Evolutionary conservation across 2,113 vertebrate species (phyloP).

Genomic region (Gnathonemus echidnorhynchus): DNA sequence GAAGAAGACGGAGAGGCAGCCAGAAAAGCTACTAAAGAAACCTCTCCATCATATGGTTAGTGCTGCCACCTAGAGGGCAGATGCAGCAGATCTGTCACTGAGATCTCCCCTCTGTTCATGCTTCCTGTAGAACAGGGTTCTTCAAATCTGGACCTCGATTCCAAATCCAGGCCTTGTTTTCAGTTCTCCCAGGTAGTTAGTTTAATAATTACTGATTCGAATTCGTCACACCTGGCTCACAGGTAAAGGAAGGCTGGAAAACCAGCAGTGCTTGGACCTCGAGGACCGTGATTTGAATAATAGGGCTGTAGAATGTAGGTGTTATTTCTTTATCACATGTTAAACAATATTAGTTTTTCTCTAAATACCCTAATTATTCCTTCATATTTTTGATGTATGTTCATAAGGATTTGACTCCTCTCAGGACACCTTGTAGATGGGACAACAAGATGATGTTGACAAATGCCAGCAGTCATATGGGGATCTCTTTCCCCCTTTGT

Average conservation of each 20-base stretch:
- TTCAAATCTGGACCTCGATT: too few species aligned
- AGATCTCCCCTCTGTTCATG: neutral
- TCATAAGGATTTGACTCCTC: neutral
- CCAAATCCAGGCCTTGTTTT: too few species aligned
- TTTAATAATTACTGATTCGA: too few species aligned
- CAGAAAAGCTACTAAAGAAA: constrained; percentile 17
- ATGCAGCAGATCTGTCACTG: constrained; percentile 17
- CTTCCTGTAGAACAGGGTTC: neutral
- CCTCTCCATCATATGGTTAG: constrained; percentile 45
- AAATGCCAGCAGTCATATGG: neutral
- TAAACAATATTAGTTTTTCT: neutral
- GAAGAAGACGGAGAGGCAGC: constrained; percentile 28
- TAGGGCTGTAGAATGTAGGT: neutral
- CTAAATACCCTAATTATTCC: neutral
- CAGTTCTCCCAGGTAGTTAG: too few species aligned
- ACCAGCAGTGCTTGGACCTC: too few species aligned
- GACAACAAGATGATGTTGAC: neutral
- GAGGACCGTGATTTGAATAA: too few species aligned
- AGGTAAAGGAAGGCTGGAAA: too few species aligned
- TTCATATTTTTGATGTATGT: neutral
- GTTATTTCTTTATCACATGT: neutral
- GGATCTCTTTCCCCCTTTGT: neutral
- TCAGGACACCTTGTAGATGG: neutral
- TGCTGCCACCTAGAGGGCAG: constrained; percentile 71
- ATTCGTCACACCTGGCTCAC: too few species aligned